These are phyloP conservation scores for Gerris lacustris DNA, from an alignment of 2,888 invertebrate genomes.

Conservation along the genomic window DNA sequence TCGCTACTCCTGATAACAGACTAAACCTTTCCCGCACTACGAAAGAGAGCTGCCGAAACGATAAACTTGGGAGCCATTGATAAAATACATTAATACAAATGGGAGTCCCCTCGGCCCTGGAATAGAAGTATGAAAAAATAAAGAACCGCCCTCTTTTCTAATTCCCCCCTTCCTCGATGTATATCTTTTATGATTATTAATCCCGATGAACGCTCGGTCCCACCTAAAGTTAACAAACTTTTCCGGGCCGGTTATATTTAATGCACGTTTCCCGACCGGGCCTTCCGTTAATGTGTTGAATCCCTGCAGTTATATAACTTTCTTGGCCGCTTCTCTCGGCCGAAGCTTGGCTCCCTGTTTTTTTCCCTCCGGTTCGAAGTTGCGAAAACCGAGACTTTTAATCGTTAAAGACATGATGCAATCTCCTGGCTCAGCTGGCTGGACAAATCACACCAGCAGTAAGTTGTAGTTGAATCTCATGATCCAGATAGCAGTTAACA, in stretches of 20 bases:
- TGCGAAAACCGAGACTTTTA: no score
- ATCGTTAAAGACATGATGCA: no score
- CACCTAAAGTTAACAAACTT: constrained; percentile 27
- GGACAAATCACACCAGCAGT: no score
- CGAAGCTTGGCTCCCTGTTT: background rate
- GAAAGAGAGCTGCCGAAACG: constrained; percentile 28
- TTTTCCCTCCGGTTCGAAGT: background rate
- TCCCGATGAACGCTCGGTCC: constrained; percentile 28
- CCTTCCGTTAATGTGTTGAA: background rate
- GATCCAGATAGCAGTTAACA: no score
- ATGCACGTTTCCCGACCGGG: constrained; percentile 14
- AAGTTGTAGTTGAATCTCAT: no score
- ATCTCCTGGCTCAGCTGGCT: no score
- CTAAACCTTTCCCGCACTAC: constrained; percentile 1
- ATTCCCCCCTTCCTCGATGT: constrained; percentile 27
- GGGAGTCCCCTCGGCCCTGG: constrained; percentile 30
- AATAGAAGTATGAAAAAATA: constrained; percentile 34
- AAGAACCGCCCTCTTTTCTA: constrained; percentile 31
- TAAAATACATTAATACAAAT: constrained; percentile 34
- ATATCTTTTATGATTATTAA: constrained; percentile 32
- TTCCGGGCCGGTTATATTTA: constrained; percentile 26
- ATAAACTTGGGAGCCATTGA: constrained; percentile 34
- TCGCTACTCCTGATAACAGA: constrained; percentile 9
- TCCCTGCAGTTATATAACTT: constrained; percentile 1
- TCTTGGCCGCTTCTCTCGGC: background rate